A percentile compares a stretch with the other conserved stretches of the same genome.
Evolutionary conservation across 2,888 invertebrate genomes (phyloP).

Genomic region (Tetheella fluctuosa): DNA sequence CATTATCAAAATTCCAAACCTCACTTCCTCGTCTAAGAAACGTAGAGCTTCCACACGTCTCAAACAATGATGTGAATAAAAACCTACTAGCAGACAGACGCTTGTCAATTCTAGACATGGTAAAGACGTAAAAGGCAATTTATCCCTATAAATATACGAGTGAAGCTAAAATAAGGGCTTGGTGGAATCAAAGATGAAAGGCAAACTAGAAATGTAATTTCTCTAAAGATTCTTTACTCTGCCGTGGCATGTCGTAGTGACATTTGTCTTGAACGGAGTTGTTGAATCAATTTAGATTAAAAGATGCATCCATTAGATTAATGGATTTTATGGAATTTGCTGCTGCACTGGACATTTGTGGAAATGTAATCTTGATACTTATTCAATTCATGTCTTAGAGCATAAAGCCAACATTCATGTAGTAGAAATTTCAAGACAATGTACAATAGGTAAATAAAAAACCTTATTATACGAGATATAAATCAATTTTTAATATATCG

Average conservation of each 20-base stretch:
- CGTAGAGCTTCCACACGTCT: not conserved
- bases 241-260: not conserved
- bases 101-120: constrained; percentile 3
- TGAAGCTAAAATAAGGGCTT: constrained; percentile 3
- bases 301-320: constrained; percentile 4
- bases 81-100: not conserved
- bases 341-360: not conserved
- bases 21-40: constrained; percentile 5
- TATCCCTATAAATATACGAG: not conserved
- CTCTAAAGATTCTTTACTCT: not conserved
- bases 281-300: not conserved
- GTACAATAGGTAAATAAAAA: too few species aligned
- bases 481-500: too few species aligned
- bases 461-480: too few species aligned
- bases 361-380: not conserved
- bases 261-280: not conserved
- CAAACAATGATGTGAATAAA: constrained; percentile 7
- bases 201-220: constrained; percentile 7
- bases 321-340: not conserved
- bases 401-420: too few species aligned
- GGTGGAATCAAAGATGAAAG: not conserved
- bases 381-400: not conserved
- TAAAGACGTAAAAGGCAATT: constrained; percentile 5
- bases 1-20: not conserved
- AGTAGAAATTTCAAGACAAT: too few species aligned